Conservation (phyloP, 1,140 invertebrate species). For the Achatina immaculata region DNA sequence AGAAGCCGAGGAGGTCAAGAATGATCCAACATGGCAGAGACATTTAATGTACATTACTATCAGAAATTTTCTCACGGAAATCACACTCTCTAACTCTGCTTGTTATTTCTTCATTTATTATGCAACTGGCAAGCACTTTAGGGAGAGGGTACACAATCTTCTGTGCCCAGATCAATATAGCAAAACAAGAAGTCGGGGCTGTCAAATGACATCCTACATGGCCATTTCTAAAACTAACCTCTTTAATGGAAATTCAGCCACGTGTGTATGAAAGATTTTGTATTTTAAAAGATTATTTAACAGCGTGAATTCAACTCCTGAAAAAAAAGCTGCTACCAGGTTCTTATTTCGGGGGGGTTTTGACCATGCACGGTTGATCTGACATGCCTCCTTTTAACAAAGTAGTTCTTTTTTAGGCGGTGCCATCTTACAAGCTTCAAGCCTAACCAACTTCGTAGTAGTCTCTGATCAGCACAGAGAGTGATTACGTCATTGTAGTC, state of each 20-base stretch:
- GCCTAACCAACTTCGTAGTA: too few relatives aligned
- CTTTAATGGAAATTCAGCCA: conserved; percentile 2
- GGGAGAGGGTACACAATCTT: conserved; percentile 54
- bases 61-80: conserved; percentile 60
- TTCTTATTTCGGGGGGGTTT: too few relatives aligned
- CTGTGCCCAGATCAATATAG: conserved; percentile 43
- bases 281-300: too few relatives aligned
- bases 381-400: too few relatives aligned
- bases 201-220: conserved; percentile 27
- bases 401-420: too few relatives aligned
- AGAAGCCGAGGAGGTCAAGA: conserved; percentile 35
- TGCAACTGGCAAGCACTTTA: conserved; percentile 64
- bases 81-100: conserved; percentile 69
- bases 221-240: conserved; percentile 23
- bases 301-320: too few relatives aligned
- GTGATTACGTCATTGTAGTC: too few relatives aligned
- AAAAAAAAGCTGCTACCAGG: too few relatives aligned
- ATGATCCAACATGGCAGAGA: conserved; percentile 55
- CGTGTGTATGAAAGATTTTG: conserved; percentile 19
- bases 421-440: too few relatives aligned
- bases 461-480: too few relatives aligned
- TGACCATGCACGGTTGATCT: too few relatives aligned
- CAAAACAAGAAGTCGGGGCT: conserved; percentile 2
- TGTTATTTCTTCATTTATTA: conserved; percentile 70
- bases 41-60: conserved; percentile 62